Percentiles rank a stretch among this genome's conserved stretches.
Evolutionary conservation across 2,113 vertebrate genomes (phyloP).

Genomic region (Pedetes capensis): DNA sequence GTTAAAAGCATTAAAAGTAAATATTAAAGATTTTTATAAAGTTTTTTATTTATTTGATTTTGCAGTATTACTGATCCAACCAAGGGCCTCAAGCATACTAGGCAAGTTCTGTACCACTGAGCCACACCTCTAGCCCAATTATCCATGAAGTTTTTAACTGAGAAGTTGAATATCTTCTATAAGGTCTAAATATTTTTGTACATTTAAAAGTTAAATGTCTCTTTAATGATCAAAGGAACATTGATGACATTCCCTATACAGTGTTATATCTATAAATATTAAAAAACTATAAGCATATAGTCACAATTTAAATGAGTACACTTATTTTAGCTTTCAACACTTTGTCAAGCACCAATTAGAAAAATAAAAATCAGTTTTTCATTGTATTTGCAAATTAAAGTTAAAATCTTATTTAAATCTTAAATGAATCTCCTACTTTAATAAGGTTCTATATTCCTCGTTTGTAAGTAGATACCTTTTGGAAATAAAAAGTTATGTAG

Average conservation of each 20-base stretch:
- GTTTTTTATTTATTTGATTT: background rate
- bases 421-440: background rate
- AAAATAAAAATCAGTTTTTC: constrained; percentile 9
- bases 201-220: background rate
- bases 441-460: background rate
- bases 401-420: background rate
- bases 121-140: too few species aligned
- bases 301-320: background rate
- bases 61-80: background rate
- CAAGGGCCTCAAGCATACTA: too few species aligned
- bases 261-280: constrained; percentile 1
- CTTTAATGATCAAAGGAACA: background rate
- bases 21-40: background rate
- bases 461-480: background rate
- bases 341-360: background rate
- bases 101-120: too few species aligned
- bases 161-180: background rate
- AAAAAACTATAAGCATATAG: background rate
- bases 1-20: background rate
- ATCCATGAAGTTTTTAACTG: background rate
- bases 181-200: background rate
- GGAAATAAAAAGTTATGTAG: background rate
- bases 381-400: background rate
- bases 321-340: background rate
- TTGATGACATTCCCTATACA: background rate